Conservation (phyloP, 2,113 vertebrate genomes). For the Grammomys surdaster region DNA sequence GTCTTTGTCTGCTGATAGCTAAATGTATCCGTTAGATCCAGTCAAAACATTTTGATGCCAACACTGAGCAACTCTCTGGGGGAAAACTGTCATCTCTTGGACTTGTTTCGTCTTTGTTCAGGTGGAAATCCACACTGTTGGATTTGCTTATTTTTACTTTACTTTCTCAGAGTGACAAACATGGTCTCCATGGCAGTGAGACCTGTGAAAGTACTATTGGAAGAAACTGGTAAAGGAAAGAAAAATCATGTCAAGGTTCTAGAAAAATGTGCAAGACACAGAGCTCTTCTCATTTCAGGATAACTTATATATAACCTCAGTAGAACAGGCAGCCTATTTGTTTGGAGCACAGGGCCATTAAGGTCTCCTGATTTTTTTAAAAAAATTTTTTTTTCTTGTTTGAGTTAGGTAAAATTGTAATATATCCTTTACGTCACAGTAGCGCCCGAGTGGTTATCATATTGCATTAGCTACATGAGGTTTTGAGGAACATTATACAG, state of each 20-base stretch:
- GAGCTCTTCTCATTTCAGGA: slow-evolving; percentile 84
- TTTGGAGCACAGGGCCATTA: slow-evolving; percentile 86
- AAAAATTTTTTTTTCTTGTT: slow-evolving; percentile 82
- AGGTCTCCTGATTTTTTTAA: slow-evolving; percentile 61
- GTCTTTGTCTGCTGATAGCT: neutral
- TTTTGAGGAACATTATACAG: slow-evolving; percentile 89
- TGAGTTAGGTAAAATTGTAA: slow-evolving; percentile 89
- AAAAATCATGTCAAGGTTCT: slow-evolving; percentile 71
- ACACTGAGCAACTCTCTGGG: neutral
- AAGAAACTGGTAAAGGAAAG: slow-evolving; percentile 77
- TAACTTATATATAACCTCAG: slow-evolving; percentile 84
- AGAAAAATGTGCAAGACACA: slow-evolving; percentile 23
- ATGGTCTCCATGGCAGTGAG: slow-evolving; percentile 44
- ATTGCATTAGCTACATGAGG: slow-evolving; percentile 88
- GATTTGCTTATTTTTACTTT: slow-evolving; percentile 49
- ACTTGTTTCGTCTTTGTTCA: neutral
- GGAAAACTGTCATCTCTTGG: neutral
- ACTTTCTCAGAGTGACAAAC: slow-evolving; percentile 69
- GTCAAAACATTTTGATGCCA: neutral
- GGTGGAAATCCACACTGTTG: slow-evolving; percentile 4
- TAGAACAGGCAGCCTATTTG: slow-evolving; percentile 86
- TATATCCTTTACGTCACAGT: slow-evolving; percentile 89
- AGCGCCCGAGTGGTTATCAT: slow-evolving; percentile 90
- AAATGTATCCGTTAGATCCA: neutral
- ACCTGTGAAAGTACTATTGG: slow-evolving; percentile 77